A percentile compares a stretch with the other conserved stretches of the same genome.
Conservation (phyloP, 2,888 invertebrate genomes). For the Spilarctia lutea region DNA sequence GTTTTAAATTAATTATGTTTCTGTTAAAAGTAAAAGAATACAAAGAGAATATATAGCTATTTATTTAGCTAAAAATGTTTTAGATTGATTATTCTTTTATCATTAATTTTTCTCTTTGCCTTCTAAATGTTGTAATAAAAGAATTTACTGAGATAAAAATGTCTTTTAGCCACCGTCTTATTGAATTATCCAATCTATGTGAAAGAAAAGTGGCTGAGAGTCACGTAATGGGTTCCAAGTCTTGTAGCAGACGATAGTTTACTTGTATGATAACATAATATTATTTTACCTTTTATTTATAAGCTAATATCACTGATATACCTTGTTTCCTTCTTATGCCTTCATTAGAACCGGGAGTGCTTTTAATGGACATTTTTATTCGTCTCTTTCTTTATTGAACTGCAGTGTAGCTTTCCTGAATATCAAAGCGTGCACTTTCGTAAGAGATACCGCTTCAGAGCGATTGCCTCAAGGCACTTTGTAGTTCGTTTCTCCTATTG, state of each 20-base stretch:
- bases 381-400: slow-evolving; percentile 36
- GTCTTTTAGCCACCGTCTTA: slow-evolving; percentile 42
- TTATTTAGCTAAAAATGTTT: slow-evolving; percentile 1
- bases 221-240: slow-evolving; percentile 43
- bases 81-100: slow-evolving; percentile 17
- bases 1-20: background rate
- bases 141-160: slow-evolving; percentile 37
- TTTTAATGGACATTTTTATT: background rate
- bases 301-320: slow-evolving; percentile 20
- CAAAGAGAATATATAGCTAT: background rate
- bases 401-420: slow-evolving; percentile 40
- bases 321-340: slow-evolving; percentile 19
- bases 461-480: slow-evolving; percentile 31
- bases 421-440: slow-evolving; percentile 63
- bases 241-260: slow-evolving; percentile 23
- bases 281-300: slow-evolving; percentile 25
- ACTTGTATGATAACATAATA: slow-evolving; percentile 32
- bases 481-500: slow-evolving; percentile 28
- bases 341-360: background rate
- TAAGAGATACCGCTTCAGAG: slow-evolving; percentile 53
- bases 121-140: slow-evolving; percentile 29
- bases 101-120: slow-evolving; percentile 18
- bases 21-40: background rate
- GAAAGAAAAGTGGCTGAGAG: slow-evolving; percentile 26
- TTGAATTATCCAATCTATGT: slow-evolving; percentile 50